These are phyloP conservation scores for Mergus octosetaceus DNA, from an alignment of 2,797 vertebrate genomes.

Conservation along the genomic window DNA sequence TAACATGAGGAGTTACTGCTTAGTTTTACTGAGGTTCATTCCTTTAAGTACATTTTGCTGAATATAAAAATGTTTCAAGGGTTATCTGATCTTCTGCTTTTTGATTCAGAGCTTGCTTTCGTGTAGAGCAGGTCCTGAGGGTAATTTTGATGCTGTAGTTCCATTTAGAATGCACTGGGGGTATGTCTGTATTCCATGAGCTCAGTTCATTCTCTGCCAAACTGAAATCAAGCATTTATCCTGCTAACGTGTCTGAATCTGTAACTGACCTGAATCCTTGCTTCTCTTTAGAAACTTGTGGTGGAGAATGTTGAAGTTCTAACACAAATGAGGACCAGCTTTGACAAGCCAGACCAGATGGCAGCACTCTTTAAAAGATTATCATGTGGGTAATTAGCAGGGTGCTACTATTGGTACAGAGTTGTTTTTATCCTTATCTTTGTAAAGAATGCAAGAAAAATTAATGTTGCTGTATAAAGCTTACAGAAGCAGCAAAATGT, in stretches of 20 bases:
- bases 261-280: slow-evolving; percentile 52
- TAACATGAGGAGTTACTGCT: background rate
- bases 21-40: background rate
- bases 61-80: background rate
- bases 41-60: background rate
- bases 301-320: slow-evolving; percentile 98
- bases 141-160: background rate
- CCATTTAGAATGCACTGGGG: background rate
- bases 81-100: background rate
- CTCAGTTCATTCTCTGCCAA: slow-evolving; percentile 29
- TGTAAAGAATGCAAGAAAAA: background rate
- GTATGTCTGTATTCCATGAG: slow-evolving; percentile 40
- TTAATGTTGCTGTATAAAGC: background rate
- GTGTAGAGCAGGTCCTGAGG: background rate
- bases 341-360: slow-evolving; percentile 99
- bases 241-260: slow-evolving; percentile 5
- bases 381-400: slow-evolving; percentile 84
- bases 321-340: slow-evolving; percentile 99
- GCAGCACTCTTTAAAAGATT: slow-evolving; percentile 97
- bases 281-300: slow-evolving; percentile 90
- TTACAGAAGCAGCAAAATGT: background rate
- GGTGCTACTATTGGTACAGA: background rate
- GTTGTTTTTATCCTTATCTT: background rate
- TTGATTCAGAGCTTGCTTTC: background rate
- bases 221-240: slow-evolving; percentile 19